Evolutionary conservation across 2,888 invertebrate species (phyloP), one percentile per base, ranked within the genome.

Genomic region (Hydroisotoma schaefferi): DNA sequence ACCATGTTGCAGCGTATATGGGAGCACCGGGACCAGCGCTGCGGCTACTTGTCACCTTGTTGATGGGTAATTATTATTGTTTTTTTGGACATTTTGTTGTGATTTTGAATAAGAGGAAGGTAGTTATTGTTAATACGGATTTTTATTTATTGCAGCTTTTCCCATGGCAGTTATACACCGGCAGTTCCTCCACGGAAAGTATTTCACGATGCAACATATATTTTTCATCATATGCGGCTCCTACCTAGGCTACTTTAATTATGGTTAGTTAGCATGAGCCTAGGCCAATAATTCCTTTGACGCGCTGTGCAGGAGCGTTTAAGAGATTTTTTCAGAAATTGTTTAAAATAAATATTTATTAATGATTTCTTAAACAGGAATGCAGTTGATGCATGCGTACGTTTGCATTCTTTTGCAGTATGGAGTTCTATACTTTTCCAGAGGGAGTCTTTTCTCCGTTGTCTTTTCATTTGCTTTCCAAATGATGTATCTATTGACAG

Each of bases 171-270:
- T 84, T 22, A 66, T 87, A 52, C 85, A 89, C 75, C 81, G 86
- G 52, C 77, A 80, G 57, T 76, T 77, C 49, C 68, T 88, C 2
- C 82, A 82, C 73, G 81, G 81, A 18, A 80, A 82, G 71, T 74
- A 77, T 40, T 79, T 82, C 18, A 73, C 75, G 22, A 52, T 81
- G 29, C 87, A 91, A 75, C 88, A 94, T 75, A 53, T 86, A 10
- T 93, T 82, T 77, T 90, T 93, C 75, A 81, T 85, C 6, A 23
- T 80, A 0, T 82, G 83, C 64, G 94, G 94, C 15, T 75, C 91
- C 4, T 78, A 82, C 1, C 79, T 94, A 68, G 89, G 90, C 51
- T 85, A 84, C 71, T 93, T 87, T 77, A 94, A 94, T 76, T 94
- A 90, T 80, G 93, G 94, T 83, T 77, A 8, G 47, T n/a, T n/a